A percentile compares a stretch with the other conserved stretches of the same genome.
phyloP scores from a whole-genome alignment of 2,888 invertebrate genomes.

The Spicauda simplicius region DNA sequence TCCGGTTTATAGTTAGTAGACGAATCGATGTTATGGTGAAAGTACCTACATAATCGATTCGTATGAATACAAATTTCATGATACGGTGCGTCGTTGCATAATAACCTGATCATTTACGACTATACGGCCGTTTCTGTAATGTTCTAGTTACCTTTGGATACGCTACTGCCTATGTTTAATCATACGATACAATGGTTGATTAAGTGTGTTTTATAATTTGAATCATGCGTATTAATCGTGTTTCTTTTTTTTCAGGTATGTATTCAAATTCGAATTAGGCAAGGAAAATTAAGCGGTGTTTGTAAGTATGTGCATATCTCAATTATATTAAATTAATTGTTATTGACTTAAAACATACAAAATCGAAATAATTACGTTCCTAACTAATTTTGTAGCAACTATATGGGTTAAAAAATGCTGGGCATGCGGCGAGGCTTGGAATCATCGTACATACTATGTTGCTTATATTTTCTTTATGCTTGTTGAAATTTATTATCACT shows the following conservation, averaged over 20 bases:
- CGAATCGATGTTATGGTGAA: constrained; percentile 57
- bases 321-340: too few species aligned
- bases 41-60: constrained; percentile 64
- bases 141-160: constrained; percentile 5
- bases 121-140: constrained; percentile 29
- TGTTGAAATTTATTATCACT: too few species aligned
- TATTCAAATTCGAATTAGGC: constrained; percentile 39
- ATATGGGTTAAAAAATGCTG: too few species aligned
- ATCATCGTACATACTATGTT: too few species aligned
- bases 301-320: neutral
- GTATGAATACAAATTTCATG: constrained; percentile 57
- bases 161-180: constrained; percentile 21
- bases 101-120: constrained; percentile 39
- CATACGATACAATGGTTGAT: constrained; percentile 4
- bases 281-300: constrained; percentile 1
- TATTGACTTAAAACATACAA: too few species aligned
- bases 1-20: constrained; percentile 5
- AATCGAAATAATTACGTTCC: too few species aligned
- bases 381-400: too few species aligned
- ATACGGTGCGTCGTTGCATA: constrained; percentile 59
- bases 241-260: constrained; percentile 63
- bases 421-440: too few species aligned
- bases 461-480: too few species aligned
- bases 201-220: neutral
- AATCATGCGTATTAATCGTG: constrained; percentile 7